Base-by-base conservation (phyloP, 1,140 invertebrate genomes). In the Drosophila littoralis region DNA sequence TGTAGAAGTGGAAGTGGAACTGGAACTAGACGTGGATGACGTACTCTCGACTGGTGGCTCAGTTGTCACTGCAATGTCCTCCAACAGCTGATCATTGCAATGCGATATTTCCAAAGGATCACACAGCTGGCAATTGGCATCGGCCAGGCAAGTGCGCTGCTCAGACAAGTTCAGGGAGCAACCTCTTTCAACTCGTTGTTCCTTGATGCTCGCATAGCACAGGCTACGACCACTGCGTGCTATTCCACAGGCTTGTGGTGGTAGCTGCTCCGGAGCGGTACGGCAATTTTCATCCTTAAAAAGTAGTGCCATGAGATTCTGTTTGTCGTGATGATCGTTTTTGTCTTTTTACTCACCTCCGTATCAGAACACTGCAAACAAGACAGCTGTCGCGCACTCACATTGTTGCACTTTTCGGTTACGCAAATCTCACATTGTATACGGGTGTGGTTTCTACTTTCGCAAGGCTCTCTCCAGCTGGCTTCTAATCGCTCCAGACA, bases 291-390 rank as follows among this genome's bases (percentile, higher is more conserved):
- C 9, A 38, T 90, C 75, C 90, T 91, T n/a, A 0, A 48, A 35
- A 0, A 43, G 9, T 32, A 40, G 33, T 0, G 6, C 15, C n/a
- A 38, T 35, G 2, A 13, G 6, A 32, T 7, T n/a, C 1, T 6
- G 36, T 48, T 33, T 12, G 10, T 1, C 28, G 5, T n/a, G 17
- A 17, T 28, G 1, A 10, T 65, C 12, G 7, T 1, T 9, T 12
- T 22, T 32, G 7, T 35, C 35, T 17, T 48, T 6, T 1, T 0
- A 28, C 59, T 65, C 22, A 89, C 84, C 64, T 68, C 57, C 9
- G 50, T 66, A 28, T 75, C 77, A 10, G 58, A 67, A 40, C 90
- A 91, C 51, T 91, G 90, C 38, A 91, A 10, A 59, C 90, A 91
- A 4, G 70, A 48, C 1, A 72, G 58, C 13, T 10, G 38, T n/a